These are phyloP conservation scores for Isaurus tuberculatus DNA, from an alignment of 92 coral and sea anemone genomes.

Conservation along the genomic window DNA sequence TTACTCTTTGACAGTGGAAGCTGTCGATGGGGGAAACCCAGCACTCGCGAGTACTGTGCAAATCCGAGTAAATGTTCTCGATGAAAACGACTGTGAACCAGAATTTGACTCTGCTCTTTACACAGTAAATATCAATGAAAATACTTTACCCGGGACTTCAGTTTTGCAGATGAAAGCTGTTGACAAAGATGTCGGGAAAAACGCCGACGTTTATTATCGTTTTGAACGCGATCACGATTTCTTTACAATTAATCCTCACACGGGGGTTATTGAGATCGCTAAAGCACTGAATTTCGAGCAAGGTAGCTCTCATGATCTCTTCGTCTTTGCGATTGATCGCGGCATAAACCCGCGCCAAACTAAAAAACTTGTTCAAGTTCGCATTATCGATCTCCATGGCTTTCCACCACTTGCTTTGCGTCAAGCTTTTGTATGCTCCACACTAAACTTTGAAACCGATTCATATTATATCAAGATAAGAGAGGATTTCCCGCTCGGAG, in stretches of 20 bases:
- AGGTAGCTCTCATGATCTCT: constrained; percentile 77
- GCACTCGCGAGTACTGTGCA: constrained; percentile 74
- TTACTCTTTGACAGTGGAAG: constrained; percentile 86
- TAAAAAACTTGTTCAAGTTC: constrained; percentile 73
- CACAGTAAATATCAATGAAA: constrained; percentile 76
- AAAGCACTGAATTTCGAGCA: constrained; percentile 71
- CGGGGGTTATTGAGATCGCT: constrained; percentile 86
- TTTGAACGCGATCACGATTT: constrained; percentile 70
- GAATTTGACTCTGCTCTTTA: constrained; percentile 70
- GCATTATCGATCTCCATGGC: constrained; percentile 59
- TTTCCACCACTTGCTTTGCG: constrained; percentile 68
- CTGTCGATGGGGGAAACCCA: constrained; percentile 81
- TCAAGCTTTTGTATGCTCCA: constrained; percentile 35
- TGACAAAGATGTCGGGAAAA: constrained; percentile 79
- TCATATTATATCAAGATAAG: constrained; percentile 83
- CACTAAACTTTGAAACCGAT: constrained; percentile 65
- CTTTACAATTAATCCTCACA: constrained; percentile 87
- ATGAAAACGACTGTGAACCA: constrained; percentile 88
- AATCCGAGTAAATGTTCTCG: constrained; percentile 82
- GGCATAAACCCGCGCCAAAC: constrained; percentile 68
- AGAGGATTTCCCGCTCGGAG: constrained; percentile 90
- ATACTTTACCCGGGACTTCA: constrained; percentile 75
- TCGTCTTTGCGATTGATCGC: constrained; percentile 85
- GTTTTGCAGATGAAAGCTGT: constrained; percentile 85
- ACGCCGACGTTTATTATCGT: constrained; percentile 84